Evolutionary conservation across 92 coral and sea anemone genomes (phyloP).

Genomic region (Siderastrea siderea): DNA sequence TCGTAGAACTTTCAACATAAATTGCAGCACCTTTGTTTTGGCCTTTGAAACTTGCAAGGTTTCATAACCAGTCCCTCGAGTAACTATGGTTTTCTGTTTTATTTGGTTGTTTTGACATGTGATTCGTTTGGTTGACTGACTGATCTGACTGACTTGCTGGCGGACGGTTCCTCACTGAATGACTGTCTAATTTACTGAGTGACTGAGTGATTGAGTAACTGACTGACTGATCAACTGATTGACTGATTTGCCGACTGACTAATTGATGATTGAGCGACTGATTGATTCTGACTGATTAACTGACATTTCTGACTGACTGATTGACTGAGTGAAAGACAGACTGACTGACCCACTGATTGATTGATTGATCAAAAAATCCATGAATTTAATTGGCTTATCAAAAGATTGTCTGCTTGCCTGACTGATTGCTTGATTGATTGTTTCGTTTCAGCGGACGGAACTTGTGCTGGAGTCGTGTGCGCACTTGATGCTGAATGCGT

Average conservation of each 20-base stretch:
- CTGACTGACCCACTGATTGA: background rate
- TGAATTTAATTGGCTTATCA: background rate
- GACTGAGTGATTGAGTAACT: background rate
- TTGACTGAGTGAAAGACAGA: too few relatives aligned
- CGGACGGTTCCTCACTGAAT: background rate
- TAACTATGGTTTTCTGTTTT: too few relatives aligned
- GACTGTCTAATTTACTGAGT: background rate
- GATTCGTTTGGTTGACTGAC: too few relatives aligned
- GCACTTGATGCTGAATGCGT: slow-evolving; percentile 76
- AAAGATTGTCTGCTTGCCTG: background rate
- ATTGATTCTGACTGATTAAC: background rate
- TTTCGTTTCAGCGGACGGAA: slow-evolving; percentile 75
- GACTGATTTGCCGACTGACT: background rate
- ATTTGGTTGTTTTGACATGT: too few relatives aligned
- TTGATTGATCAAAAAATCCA: background rate
- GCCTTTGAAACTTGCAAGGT: too few relatives aligned
- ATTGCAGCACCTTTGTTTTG: too few relatives aligned
- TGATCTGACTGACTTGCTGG: too few relatives aligned
- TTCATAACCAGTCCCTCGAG: too few relatives aligned
- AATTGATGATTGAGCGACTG: background rate
- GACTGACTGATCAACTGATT: background rate
- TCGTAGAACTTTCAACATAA: too few relatives aligned
- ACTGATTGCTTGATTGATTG: background rate
- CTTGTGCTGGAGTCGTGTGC: slow-evolving; percentile 82
- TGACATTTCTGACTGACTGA: background rate